Percentiles rank a stretch among this genome's conserved stretches.
Evolutionary conservation across 2,888 invertebrate genomes (phyloP).

Genomic region (Punctoribates punctum): DNA sequence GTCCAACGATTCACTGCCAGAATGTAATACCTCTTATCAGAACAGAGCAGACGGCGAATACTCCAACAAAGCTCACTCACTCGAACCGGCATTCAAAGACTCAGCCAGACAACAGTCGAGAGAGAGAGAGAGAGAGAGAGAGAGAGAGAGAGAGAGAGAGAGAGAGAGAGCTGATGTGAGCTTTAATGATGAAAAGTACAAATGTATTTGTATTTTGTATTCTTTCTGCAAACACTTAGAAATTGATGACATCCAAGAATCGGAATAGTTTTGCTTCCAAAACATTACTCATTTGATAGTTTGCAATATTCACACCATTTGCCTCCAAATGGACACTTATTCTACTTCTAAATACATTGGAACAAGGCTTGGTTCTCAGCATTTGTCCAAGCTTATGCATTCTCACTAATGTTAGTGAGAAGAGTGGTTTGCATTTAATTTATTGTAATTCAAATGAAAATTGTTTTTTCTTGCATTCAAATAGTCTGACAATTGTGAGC

Average conservation of each 20-base stretch:
- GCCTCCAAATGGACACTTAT: too few relatives aligned
- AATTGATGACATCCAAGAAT: background rate
- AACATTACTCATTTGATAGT: background rate
- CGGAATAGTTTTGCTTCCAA: background rate
- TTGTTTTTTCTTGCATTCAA: too few relatives aligned
- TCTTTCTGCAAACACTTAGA: background rate
- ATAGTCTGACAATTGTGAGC: too few relatives aligned
- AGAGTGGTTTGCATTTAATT: too few relatives aligned
- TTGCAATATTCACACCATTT: too few relatives aligned
- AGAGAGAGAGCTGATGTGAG: constrained; percentile 30
- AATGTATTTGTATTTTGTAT: constrained; percentile 4
- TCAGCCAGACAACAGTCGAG: background rate
- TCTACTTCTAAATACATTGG: too few relatives aligned
- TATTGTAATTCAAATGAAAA: too few relatives aligned
- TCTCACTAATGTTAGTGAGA: too few relatives aligned
- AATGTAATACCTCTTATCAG: constrained; percentile 33
- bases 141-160: constrained; percentile 40
- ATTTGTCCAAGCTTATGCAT: too few relatives aligned
- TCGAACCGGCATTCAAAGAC: background rate
- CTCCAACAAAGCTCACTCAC: constrained; percentile 21
- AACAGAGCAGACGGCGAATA: constrained; percentile 12
- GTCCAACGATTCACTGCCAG: background rate
- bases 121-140: constrained; percentile 29
- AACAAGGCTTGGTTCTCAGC: too few relatives aligned
- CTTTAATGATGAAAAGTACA: constrained; percentile 28